Evolutionary conservation across 2,113 vertebrate species (phyloP), one percentile per base, ranked within the genome.

Genomic region (Notarius lentiginosus): DNA sequence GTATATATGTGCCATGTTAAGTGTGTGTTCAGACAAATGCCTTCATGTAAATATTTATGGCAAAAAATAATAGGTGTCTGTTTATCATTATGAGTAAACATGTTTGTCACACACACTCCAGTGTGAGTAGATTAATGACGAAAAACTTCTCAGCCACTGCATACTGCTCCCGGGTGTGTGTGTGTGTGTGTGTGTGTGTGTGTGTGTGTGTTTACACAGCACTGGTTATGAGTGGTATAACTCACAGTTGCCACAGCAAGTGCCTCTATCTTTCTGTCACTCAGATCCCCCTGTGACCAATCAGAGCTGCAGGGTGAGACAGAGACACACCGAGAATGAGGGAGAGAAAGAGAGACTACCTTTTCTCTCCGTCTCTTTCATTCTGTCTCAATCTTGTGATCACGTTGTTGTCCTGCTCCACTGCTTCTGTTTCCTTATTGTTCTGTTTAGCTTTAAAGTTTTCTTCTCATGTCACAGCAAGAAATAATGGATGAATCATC

Each of bases 181-280:
- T 88, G 79, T 60, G 73, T 58, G n/a, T 87, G 81, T 84, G 58
- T 83, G 58, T 84, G 22, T 34, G 12, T 77, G 72, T 88, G 66
- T 66, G 18, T 89, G 89, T 91, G 88, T 88, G 80, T 82, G 70
- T 88, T 81, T 79, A 47, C 66, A 34, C 83, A 55, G 63, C 24
- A 56, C 61, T 0, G 82, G 90, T 95, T 94, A 95, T 95, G 95
- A 95, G 94, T 89, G 93, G 92, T 91, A 95, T 95, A 94, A 95
- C 93, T 95, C 95, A 95, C 90, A 84, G 27, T 89, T 90, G 89
- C 92, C 85, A 85, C 94, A 93, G 94, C 93, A 92, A 41, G 91
- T 89, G 91, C 89, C 92, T 92, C 93, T 93, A 93, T 95, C 94
- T 94, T 95, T 91, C 92, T 90, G 89, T 94, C 93, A 86, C 63